Conservation (phyloP, 2,888 invertebrate genomes). For the Chorisops tibialis region DNA sequence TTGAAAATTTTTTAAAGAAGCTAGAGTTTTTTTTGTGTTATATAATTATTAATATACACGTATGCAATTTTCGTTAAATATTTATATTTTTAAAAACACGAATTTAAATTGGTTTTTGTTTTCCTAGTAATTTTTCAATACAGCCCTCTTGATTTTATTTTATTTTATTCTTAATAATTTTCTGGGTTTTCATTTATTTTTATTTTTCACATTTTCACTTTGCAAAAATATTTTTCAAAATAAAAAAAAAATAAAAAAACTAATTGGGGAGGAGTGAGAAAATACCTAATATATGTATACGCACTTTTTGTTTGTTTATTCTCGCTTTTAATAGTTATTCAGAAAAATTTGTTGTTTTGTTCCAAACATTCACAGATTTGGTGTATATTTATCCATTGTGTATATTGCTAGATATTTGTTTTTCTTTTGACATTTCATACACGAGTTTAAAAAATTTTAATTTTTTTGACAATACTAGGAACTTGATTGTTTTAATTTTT, state of each 20-base stretch:
- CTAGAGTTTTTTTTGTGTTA: background rate
- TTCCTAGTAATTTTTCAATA: background rate
- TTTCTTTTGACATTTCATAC: no score
- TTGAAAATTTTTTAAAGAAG: background rate
- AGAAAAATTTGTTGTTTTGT: background rate
- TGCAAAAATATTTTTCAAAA: background rate
- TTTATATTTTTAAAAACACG: background rate
- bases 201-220: background rate
- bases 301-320: background rate
- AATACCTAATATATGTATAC: background rate
- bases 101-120: background rate
- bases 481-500: conserved; percentile 2
- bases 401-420: background rate
- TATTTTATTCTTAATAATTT: background rate
- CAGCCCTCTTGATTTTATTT: conserved; percentile 2
- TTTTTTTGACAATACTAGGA: conserved; percentile 18
- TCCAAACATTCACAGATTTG: background rate
- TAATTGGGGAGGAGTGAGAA: background rate
- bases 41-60: background rate
- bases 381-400: background rate
- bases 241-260: background rate
- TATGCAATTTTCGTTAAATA: background rate
- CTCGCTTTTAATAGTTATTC: background rate
- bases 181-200: background rate
- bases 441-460: background rate